Evolutionary conservation across 2,113 vertebrate species (phyloP).

Genomic region (Isurus oxyrinchus): DNA sequence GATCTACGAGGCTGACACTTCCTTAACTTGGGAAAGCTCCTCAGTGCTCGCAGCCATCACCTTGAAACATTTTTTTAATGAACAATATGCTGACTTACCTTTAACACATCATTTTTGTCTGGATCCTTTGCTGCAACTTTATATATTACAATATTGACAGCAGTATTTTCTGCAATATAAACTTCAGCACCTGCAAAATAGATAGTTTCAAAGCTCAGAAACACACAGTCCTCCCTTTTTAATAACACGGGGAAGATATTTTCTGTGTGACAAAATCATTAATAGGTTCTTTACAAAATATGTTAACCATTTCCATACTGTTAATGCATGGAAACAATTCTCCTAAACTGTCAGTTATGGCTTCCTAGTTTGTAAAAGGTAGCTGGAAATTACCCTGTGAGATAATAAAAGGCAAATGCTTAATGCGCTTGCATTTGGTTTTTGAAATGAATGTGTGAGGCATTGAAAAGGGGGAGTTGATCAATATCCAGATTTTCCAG

Average conservation of each 20-base stretch:
- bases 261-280: background rate
- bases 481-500: too few species aligned
- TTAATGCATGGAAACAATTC: background rate
- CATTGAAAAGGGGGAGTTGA: background rate
- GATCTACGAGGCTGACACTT: background rate
- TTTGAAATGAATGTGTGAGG: background rate
- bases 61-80: background rate
- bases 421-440: background rate
- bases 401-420: background rate
- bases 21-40: background rate
- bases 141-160: slow-evolving; percentile 42
- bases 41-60: background rate
- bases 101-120: slow-evolving; percentile 43
- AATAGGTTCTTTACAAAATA: background rate
- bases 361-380: background rate
- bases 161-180: slow-evolving; percentile 46
- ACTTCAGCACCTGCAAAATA: slow-evolving; percentile 45
- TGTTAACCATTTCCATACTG: background rate
- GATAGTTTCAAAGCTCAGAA: background rate
- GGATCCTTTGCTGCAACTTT: slow-evolving; percentile 42
- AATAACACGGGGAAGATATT: background rate
- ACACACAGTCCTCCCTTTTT: background rate
- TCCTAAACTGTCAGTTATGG: background rate
- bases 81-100: slow-evolving; percentile 46
- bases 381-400: background rate